Conservation (phyloP, 2,797 vertebrate genomes). For the Lepus oiostolus region DNA sequence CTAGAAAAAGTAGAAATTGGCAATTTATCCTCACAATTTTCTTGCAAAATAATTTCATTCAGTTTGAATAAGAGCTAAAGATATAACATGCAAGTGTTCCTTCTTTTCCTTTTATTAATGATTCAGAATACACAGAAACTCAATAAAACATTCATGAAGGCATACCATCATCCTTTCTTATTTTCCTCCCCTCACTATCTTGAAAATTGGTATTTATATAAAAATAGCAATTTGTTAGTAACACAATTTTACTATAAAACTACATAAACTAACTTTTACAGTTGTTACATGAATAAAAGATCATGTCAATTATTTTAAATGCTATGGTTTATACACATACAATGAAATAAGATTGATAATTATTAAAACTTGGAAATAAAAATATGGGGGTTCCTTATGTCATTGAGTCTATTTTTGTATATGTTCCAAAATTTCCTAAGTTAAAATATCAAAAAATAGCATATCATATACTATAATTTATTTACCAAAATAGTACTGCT, state of each 20-base stretch:
- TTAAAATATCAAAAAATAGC: slow-evolving; percentile 23
- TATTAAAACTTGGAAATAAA: slow-evolving; percentile 1
- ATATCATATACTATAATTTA: background rate
- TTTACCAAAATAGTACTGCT: slow-evolving; percentile 32
- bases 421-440: slow-evolving; percentile 15
- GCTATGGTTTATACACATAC: background rate
- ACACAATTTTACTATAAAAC: slow-evolving; percentile 56
- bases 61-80: slow-evolving; percentile 43
- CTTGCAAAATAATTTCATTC: slow-evolving; percentile 12
- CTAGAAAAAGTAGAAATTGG: slow-evolving; percentile 55
- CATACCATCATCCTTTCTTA: background rate
- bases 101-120: slow-evolving; percentile 27
- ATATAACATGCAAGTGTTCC: background rate
- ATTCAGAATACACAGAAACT: background rate
- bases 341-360: background rate
- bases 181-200: background rate
- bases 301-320: slow-evolving; percentile 27
- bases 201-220: slow-evolving; percentile 63
- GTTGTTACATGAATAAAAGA: slow-evolving; percentile 34
- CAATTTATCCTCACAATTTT: slow-evolving; percentile 49
- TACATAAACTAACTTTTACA: slow-evolving; percentile 11
- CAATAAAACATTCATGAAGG: slow-evolving; percentile 15
- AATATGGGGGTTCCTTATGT: background rate
- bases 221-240: slow-evolving; percentile 60
- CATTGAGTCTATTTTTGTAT: background rate